phyloP scores from a whole-genome alignment of 53 echinoderm and acorn worm genomes.

The Crossaster papposus region DNA sequence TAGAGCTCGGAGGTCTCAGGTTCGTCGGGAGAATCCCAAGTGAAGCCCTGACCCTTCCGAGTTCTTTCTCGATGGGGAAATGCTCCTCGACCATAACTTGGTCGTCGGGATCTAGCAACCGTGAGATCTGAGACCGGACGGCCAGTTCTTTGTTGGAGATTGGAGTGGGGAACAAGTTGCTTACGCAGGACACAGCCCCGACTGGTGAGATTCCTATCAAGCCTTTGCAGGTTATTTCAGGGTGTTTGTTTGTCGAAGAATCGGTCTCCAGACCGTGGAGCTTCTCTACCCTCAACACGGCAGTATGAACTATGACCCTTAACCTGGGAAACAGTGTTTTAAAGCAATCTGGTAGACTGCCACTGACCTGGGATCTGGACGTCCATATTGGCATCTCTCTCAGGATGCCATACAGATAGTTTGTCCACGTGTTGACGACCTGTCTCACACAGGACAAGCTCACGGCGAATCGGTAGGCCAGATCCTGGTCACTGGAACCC shows the following conservation, averaged over 20 bases:
- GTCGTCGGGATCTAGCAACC: constrained; percentile 16
- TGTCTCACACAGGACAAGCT: not conserved
- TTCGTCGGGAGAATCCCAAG: not conserved
- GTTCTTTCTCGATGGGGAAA: constrained; percentile 24
- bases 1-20: not conserved
- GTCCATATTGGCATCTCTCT: constrained; percentile 24
- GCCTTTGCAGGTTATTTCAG: not conserved
- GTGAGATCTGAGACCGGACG: constrained; percentile 8
- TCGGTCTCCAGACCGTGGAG: not conserved
- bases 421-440: constrained; percentile 10
- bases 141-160: constrained; percentile 24
- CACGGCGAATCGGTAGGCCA: constrained; percentile 13
- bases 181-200: constrained; percentile 26
- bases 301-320: constrained; percentile 21
- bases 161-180: not conserved
- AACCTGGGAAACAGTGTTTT: not conserved
- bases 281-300: constrained; percentile 1
- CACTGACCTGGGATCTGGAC: constrained; percentile 1
- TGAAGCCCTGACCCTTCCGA: not conserved
- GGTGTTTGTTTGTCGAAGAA: not conserved
- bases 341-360: constrained; percentile 10
- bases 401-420: constrained; percentile 26
- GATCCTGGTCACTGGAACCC: constrained; percentile 2
- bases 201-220: constrained; percentile 32
- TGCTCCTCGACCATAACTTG: constrained; percentile 23